Evolutionary conservation across 1,140 invertebrate genomes (phyloP).

Genomic region (Thaumatotibia leucotreta): DNA sequence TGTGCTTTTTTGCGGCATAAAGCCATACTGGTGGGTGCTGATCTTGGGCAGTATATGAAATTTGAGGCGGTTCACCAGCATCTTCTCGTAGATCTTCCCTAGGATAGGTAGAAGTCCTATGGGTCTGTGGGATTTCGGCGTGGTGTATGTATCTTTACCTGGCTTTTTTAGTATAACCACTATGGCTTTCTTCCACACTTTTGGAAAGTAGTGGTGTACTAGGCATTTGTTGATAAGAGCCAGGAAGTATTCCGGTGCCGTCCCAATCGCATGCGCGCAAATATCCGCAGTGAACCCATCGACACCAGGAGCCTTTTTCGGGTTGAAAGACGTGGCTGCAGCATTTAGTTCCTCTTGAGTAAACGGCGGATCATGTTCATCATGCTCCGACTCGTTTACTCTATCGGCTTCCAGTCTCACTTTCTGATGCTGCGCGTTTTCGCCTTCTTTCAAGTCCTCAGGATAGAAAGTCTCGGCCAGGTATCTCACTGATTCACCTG

Average conservation of each 20-base stretch:
- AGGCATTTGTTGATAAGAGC: not conserved
- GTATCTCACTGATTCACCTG: not conserved
- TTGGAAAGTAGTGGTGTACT: not conserved
- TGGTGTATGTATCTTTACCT: not conserved
- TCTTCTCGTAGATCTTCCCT: slow-evolving; percentile 17
- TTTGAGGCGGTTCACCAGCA: slow-evolving; percentile 1
- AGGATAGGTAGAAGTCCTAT: slow-evolving; percentile 15
- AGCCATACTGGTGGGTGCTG: slow-evolving; percentile 11
- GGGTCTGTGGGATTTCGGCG: slow-evolving; percentile 7
- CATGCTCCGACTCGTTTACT: not conserved
- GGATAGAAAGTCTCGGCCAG: slow-evolving; percentile 17
- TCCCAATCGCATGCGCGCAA: not conserved
- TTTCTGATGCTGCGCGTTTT: not conserved
- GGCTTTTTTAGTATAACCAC: slow-evolving; percentile 10
- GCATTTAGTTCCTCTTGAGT: not conserved
- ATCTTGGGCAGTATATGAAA: slow-evolving; percentile 1
- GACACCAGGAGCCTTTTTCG: not conserved
- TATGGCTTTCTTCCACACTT: slow-evolving; percentile 7
- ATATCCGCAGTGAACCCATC: not conserved
- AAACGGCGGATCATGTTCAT: not conserved
- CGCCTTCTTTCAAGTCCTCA: not conserved
- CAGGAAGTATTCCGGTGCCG: not conserved
- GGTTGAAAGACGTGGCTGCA: not conserved
- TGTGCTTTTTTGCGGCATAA: slow-evolving; percentile 18
- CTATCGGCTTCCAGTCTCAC: not conserved